Evolutionary conservation across 2,888 invertebrate genomes (phyloP).

Genomic region (Magallana nippona): DNA sequence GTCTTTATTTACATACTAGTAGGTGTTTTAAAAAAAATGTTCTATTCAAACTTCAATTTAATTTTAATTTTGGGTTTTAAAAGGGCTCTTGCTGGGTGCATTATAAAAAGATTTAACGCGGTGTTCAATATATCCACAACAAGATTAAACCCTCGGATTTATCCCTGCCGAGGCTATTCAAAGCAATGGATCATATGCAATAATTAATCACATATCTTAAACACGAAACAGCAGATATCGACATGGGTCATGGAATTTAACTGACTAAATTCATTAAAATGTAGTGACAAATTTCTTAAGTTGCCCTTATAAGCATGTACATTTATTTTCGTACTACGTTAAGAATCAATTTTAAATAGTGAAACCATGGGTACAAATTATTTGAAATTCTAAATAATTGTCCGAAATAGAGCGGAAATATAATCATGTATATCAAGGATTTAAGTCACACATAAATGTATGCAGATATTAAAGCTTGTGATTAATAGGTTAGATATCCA

Average conservation of each 20-base stretch:
- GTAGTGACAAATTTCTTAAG: no score
- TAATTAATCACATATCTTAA: conserved; percentile 4
- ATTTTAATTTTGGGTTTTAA: conserved; percentile 24
- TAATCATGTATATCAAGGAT: no score
- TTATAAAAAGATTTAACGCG: conserved; percentile 21
- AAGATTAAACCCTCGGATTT: background rate
- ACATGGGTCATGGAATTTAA: background rate
- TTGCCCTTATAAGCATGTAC: no score
- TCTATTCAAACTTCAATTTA: background rate
- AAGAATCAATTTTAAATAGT: no score
- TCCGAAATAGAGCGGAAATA: no score
- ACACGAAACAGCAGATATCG: background rate
- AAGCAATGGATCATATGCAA: background rate
- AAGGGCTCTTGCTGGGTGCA: background rate
- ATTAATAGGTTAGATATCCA: no score
- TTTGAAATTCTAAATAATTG: no score
- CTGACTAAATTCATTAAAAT: no score
- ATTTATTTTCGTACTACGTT: no score
- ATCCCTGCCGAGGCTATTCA: conserved; percentile 12
- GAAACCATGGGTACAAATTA: no score
- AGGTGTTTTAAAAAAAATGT: background rate
- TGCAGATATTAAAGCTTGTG: no score
- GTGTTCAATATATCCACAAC: background rate
- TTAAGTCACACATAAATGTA: no score
- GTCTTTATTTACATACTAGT: background rate